Conservation (phyloP, 2,113 vertebrate genomes). For the Suricata suricatta region DNA sequence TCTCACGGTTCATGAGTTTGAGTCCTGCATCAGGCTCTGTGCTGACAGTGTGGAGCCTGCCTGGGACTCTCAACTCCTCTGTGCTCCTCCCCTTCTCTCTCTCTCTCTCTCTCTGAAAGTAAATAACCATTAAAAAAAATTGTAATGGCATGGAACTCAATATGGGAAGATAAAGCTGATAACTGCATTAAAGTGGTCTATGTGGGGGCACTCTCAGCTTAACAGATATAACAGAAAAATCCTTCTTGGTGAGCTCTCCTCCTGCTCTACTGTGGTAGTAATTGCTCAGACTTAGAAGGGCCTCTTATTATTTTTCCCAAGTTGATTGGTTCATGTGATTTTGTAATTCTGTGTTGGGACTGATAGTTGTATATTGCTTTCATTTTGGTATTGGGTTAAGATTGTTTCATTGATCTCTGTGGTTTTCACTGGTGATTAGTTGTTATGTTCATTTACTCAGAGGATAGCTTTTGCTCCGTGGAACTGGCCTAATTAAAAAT, state of each 20-base stretch:
- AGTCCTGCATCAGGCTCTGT: too few relatives aligned
- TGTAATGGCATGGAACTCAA: constrained; percentile 1
- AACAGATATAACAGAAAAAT: not conserved
- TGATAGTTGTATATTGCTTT: not conserved
- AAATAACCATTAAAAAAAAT: not conserved
- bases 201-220: not conserved
- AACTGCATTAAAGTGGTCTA: not conserved
- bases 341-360: not conserved
- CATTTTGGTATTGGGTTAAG: not conserved
- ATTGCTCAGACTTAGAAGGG: not conserved
- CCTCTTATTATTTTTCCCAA: not conserved
- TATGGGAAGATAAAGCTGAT: not conserved
- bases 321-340: not conserved
- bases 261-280: not conserved
- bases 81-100: too few relatives aligned
- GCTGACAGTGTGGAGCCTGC: too few relatives aligned
- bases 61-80: too few relatives aligned
- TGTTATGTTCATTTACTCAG: not conserved
- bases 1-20: too few relatives aligned
- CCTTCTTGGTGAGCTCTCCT: not conserved
- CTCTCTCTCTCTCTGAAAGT: too few relatives aligned
- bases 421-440: constrained; percentile 32
- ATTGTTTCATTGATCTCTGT: not conserved
- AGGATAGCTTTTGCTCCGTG: constrained; percentile 3
- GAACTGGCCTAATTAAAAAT: constrained; percentile 27